Base-by-base conservation (phyloP, 2,113 vertebrate species). In the Lynx canadensis region DNA sequence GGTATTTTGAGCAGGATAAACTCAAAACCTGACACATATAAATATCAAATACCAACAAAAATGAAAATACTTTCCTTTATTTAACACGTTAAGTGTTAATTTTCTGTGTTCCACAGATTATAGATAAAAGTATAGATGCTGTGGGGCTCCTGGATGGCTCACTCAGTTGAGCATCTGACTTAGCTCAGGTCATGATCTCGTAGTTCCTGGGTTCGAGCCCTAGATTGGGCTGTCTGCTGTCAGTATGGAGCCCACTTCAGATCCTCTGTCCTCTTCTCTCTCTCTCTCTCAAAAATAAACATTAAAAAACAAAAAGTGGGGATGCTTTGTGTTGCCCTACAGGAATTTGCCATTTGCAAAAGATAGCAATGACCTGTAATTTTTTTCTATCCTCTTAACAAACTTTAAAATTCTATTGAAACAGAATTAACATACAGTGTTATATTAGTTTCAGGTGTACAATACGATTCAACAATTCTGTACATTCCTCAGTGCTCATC, bases 81-180 rank as follows among this genome's bases (percentile, higher is more conserved):
- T 33, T 73, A 50, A 74, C 45, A 89, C 9, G 52, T 11, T 36
- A 57, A 82, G 63, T 25, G 36, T 87, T 94, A 41, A 78, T 85
- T 96, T 95, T 96, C 18, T 60, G 15, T 82, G 33, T 88, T 95
- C 57, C 79, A 27, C 38, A 36, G 57, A 96, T 48, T 50, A 57
- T 0, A 92, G 38, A 33, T 76, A 83, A 92, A 84, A 57, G 55
- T 19, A 18, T 57, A 57, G 55, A 57, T 57, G 55, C 55, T 57
- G 6, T 19, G 55, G 55, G 55, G 55, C 55, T 21, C 55, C 55
- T 57, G 55, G 55, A 19, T 21, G 55, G 55, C 55, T 57, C 19
- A 57, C 18, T 57, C 55, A 21, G 55, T 57, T 57, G 55, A 57
- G 55, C 55, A 57, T 57, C 55, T 57, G 55, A 57, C 55, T 57